A percentile compares a stretch with the other conserved stretches of the same genome.
These are phyloP conservation scores for Poeciliopsis turrubarensis DNA, from an alignment of 2,113 vertebrate genomes.

Conservation along the genomic window DNA sequence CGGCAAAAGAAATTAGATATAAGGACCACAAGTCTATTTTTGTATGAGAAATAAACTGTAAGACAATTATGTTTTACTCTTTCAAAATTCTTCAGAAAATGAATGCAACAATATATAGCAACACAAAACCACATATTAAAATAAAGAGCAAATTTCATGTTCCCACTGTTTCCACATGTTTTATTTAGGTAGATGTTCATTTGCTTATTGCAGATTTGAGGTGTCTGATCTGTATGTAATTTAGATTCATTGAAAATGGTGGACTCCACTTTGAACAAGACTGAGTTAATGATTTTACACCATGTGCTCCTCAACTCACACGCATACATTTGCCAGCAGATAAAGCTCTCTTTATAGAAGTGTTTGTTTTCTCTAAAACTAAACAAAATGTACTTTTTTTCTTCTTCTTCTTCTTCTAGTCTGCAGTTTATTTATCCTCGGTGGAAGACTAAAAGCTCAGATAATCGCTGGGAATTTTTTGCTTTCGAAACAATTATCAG, in stretches of 20 bases:
- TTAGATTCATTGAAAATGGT: no score
- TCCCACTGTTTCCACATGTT: background rate
- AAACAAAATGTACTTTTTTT: background rate
- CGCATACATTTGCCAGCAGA: background rate
- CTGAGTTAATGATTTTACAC: background rate
- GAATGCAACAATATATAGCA: no score
- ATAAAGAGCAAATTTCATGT: no score
- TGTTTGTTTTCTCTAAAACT: background rate
- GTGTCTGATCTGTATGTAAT: no score
- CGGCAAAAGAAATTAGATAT: background rate
- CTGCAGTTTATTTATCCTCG: background rate
- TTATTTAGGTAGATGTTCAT: background rate
- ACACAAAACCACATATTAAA: no score
- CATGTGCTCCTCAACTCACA: background rate
- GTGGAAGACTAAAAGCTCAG: slow-evolving; percentile 2
- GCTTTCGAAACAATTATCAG: slow-evolving; percentile 20
- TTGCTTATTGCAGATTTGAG: background rate
- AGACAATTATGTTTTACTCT: background rate
- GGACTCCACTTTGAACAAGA: background rate
- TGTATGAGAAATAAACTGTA: background rate
- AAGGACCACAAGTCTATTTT: background rate
- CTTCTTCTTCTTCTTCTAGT: no score
- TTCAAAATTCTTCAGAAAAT: background rate
- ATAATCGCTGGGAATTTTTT: slow-evolving; percentile 13
- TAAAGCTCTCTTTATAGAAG: background rate